These are phyloP conservation scores for Telmatochromis brachygnathus DNA, from an alignment of 2,113 vertebrate genomes.

Conservation along the genomic window DNA sequence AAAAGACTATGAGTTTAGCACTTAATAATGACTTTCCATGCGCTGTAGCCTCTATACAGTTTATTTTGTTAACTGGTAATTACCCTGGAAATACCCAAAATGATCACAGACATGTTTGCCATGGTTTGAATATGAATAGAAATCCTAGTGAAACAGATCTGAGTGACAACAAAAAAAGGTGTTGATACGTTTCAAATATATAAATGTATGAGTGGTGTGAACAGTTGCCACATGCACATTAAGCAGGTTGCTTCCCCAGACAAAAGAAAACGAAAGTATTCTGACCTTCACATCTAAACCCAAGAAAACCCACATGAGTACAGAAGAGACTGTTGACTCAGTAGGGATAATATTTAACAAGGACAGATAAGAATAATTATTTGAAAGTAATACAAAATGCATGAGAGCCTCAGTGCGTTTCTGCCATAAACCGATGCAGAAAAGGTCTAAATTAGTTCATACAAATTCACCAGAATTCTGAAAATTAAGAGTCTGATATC, in stretches of 20 bases:
- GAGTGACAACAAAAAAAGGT: not conserved
- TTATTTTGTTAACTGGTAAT: not conserved
- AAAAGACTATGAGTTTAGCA: not conserved
- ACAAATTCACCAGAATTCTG: not conserved
- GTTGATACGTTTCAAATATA: not conserved
- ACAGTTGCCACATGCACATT: not conserved
- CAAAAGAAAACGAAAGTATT: not conserved
- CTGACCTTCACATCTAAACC: not conserved
- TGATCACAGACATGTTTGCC: not conserved
- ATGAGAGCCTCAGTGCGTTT: not conserved
- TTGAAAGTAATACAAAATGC: not conserved
- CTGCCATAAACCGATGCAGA: not conserved
- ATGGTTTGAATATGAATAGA: not conserved
- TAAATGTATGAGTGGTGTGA: not conserved
- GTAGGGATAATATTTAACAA: not conserved
- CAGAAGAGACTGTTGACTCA: not conserved
- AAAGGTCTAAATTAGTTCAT: not conserved
- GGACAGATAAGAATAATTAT: not conserved
- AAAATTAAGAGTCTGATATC: not conserved
- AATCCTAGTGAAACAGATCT: not conserved
- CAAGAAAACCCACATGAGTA: not conserved
- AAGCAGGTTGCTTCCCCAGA: not conserved
- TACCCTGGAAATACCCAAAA: not conserved
- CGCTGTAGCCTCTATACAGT: not conserved
- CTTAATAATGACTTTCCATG: not conserved